Evolutionary conservation across 1,140 invertebrate species (phyloP).

Genomic region (Ceratosolen fusciceps): DNA sequence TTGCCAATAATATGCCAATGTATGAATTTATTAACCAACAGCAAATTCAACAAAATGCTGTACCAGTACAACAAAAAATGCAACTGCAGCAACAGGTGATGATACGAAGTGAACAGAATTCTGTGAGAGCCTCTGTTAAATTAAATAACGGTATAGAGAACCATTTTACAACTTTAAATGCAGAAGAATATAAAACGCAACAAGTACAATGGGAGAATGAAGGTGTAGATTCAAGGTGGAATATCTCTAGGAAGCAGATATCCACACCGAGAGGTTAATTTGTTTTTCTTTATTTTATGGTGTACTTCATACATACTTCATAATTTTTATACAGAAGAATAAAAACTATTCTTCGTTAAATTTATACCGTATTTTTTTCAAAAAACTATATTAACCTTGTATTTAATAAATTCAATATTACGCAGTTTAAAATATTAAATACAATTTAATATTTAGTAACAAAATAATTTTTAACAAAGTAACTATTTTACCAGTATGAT

Average conservation of each 20-base stretch:
- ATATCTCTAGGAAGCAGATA: constrained; percentile 50
- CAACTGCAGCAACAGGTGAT: constrained; percentile 50
- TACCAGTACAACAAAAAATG: constrained; percentile 54
- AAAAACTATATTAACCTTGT: too few relatives aligned
- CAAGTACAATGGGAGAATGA: constrained; percentile 53
- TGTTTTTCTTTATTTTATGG: too few relatives aligned
- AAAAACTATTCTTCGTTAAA: too few relatives aligned
- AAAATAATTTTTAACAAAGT: too few relatives aligned
- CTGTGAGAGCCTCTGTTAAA: not conserved
- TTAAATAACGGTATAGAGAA: constrained; percentile 4
- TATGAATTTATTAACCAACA: constrained; percentile 60
- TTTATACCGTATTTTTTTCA: too few relatives aligned
- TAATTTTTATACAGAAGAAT: not conserved
- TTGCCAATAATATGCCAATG: constrained; percentile 19
- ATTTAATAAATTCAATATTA: too few relatives aligned
- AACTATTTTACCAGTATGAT: too few relatives aligned
- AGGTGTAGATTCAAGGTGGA: not conserved
- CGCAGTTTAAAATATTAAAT: too few relatives aligned
- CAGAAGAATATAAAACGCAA: constrained; percentile 54
- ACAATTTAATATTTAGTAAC: too few relatives aligned
- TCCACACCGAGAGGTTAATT: constrained; percentile 58
- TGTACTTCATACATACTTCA: too few relatives aligned
- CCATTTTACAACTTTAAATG: constrained; percentile 49
- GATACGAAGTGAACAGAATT: constrained; percentile 49
- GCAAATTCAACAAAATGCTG: constrained; percentile 53